phyloP scores from a whole-genome alignment of 53 echinoderm and acorn worm genomes.

The Echinarachnius parma region DNA sequence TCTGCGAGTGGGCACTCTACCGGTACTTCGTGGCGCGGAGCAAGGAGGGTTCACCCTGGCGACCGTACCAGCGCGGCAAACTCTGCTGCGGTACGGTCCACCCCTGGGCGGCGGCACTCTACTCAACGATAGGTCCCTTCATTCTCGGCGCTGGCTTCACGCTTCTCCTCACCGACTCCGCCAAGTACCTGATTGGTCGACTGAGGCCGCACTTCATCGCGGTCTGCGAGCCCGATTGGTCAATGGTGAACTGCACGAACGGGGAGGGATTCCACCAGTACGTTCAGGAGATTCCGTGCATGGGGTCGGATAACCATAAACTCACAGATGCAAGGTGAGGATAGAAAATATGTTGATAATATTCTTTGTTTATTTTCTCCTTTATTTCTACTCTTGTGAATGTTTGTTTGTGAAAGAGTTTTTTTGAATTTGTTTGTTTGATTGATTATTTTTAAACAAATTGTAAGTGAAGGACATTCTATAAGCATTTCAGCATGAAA shows the following conservation, averaged over 20 bases:
- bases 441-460: too few relatives aligned
- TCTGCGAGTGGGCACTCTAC: slow-evolving; percentile 75
- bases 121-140: slow-evolving; percentile 67
- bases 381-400: too few relatives aligned
- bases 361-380: too few relatives aligned
- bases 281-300: slow-evolving; percentile 57
- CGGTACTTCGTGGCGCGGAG: slow-evolving; percentile 32
- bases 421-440: too few relatives aligned
- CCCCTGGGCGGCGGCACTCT: slow-evolving; percentile 65
- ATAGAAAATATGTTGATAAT: too few relatives aligned
- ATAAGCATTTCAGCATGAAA: too few relatives aligned
- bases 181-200: slow-evolving; percentile 77
- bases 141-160: slow-evolving; percentile 53
- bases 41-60: slow-evolving; percentile 45
- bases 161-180: slow-evolving; percentile 65
- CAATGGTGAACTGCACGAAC: slow-evolving; percentile 60
- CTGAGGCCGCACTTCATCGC: slow-evolving; percentile 77
- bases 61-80: slow-evolving; percentile 52
- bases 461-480: too few relatives aligned
- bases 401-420: too few relatives aligned
- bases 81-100: slow-evolving; percentile 61
- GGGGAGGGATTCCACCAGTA: slow-evolving; percentile 44
- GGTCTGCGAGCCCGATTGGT: slow-evolving; percentile 75
- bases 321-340: slow-evolving; percentile 68
- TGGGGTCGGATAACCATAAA: slow-evolving; percentile 27